Conservation (phyloP, 2,797 vertebrate species). For the Protonibea diacanthus region DNA sequence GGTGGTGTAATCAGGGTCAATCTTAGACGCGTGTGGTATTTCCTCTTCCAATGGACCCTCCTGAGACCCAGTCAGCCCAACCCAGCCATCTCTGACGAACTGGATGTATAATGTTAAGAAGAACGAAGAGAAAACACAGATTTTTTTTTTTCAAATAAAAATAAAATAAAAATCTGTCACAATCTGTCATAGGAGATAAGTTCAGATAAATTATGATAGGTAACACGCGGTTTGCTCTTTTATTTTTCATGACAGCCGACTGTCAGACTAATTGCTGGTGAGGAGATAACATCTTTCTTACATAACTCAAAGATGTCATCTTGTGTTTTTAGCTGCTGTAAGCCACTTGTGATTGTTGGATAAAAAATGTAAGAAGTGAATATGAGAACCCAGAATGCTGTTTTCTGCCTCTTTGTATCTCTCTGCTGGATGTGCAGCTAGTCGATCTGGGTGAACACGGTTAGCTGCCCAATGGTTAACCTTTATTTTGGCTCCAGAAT, state of each 20-base stretch:
- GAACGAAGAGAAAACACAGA: not conserved
- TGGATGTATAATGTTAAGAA: not conserved
- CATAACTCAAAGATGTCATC: slow-evolving; percentile 43
- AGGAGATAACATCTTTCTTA: slow-evolving; percentile 52
- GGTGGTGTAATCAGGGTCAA: slow-evolving; percentile 2
- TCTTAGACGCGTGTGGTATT: slow-evolving; percentile 57
- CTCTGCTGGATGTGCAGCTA: slow-evolving; percentile 15
- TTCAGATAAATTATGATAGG: not conserved
- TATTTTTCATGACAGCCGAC: slow-evolving; percentile 19
- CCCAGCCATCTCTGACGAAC: slow-evolving; percentile 19
- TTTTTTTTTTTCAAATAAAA: not conserved
- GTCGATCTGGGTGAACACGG: slow-evolving; percentile 23
- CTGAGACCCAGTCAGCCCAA: slow-evolving; percentile 32
- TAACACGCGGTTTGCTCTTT: slow-evolving; percentile 9
- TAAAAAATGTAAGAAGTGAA: slow-evolving; percentile 1
- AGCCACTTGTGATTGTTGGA: not conserved
- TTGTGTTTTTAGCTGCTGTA: slow-evolving; percentile 29
- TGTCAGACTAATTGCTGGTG: slow-evolving; percentile 35
- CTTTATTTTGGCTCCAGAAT: slow-evolving; percentile 58
- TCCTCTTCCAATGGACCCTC: slow-evolving; percentile 54
- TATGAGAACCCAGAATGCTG: slow-evolving; percentile 3
- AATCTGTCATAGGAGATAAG: not conserved
- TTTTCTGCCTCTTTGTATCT: slow-evolving; percentile 8
- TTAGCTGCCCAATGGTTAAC: slow-evolving; percentile 48
- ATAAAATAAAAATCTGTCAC: not conserved